Evolutionary conservation across 2,797 vertebrate species (phyloP).

Genomic region (Centroberyx gerrardi): DNA sequence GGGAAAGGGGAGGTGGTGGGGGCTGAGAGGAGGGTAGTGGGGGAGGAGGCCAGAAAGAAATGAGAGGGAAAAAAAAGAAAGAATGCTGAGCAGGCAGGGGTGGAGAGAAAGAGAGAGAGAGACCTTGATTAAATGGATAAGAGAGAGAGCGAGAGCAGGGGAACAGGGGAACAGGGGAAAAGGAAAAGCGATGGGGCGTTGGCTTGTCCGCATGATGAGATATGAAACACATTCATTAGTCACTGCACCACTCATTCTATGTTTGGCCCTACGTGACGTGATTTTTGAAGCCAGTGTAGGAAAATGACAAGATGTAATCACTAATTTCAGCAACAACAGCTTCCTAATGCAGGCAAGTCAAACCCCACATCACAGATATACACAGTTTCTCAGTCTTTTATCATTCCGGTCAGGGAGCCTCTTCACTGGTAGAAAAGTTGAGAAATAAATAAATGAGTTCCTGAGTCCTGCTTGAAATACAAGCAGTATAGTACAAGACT

Average conservation of each 20-base stretch:
- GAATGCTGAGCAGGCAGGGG: conserved; percentile 56
- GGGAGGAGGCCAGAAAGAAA: conserved; percentile 1
- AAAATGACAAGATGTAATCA: neutral
- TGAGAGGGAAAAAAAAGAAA: neutral
- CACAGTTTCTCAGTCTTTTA: too few relatives aligned
- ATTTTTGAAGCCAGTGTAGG: conserved; percentile 10
- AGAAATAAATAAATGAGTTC: too few relatives aligned
- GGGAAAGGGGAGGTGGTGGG: neutral
- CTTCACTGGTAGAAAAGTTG: too few relatives aligned
- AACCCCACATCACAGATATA: neutral
- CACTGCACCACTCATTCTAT: conserved; percentile 27
- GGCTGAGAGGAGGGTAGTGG: conserved; percentile 7
- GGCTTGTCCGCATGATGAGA: conserved; percentile 53
- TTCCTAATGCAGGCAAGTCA: neutral
- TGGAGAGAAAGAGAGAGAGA: conserved; percentile 1
- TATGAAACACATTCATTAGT: conserved; percentile 40
- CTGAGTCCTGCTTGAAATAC: too few relatives aligned
- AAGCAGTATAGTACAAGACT: too few relatives aligned
- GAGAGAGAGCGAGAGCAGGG: conserved; percentile 2
- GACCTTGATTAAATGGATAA: conserved; percentile 44
- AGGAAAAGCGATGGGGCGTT: conserved; percentile 41
- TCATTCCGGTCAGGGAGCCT: too few relatives aligned
- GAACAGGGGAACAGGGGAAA: neutral
- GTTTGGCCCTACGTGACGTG: conserved; percentile 1
- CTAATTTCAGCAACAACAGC: neutral